Base-by-base conservation (phyloP, 2,888 invertebrate species). In the Mamestra brassicae region DNA sequence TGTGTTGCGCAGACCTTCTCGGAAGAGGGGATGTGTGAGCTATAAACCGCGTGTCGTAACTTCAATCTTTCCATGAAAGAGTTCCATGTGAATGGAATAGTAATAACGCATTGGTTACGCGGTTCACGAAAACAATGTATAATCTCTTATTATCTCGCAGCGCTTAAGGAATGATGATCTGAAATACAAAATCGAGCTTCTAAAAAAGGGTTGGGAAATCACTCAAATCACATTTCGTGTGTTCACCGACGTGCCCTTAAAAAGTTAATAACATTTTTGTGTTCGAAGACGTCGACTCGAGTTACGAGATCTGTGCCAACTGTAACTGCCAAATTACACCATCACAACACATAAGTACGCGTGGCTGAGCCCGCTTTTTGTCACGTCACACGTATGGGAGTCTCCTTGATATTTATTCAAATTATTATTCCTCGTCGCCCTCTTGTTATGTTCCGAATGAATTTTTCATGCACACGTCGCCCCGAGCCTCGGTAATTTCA, bases 391-490 rank as follows among this genome's bases (percentile, higher is more conserved):
- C 90, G 92, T 92, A 90, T 92, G 93, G 90, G 90, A 89, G 87
- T 86, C 87, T 90, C 84, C 93, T 93, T 94, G 92, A 95, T 95
- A 95, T 96, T 96, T 96, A 96, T 96, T 96, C 95, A 96, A 96
- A 96, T 96, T 95, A 95, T 96, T 93, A 94, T 93, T 94, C 93
- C 91, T 90, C 93, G 91, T 90, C 95, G 92, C 95, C 94, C 95
- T 94, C 94, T 94, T 94, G 95, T 95, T 95, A 93, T 93, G 93
- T 93, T 90, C 89, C 90, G 92, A 94, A 96, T 96, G 96, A 96
- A 96, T 96, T 96, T 96, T 96, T 96, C 96, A 96, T 96, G 93
- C 94, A 92, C 94, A 95, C 95, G 93, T 92, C 93, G 93, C 92
- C 90, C 89, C 88, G 90, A 92, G 95, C 92, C 91, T 90, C 92